Evolutionary conservation across 2,888 invertebrate species (phyloP), one percentile per base, ranked within the genome.

Genomic region (Leucania comma): DNA sequence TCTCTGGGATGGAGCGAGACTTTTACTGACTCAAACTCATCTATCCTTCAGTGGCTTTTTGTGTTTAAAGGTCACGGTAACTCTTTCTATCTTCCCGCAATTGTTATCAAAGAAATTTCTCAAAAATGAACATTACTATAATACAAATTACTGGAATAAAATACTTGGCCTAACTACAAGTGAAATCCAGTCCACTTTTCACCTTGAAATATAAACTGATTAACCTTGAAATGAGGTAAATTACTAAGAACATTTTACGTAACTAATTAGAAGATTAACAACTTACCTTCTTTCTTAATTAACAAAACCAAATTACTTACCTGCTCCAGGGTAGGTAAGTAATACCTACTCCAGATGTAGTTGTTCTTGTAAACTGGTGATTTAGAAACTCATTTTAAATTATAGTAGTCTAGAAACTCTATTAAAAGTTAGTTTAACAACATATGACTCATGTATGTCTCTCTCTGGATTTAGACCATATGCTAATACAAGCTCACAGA

Each of bases 361-460:
- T 17, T 6, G 5, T 20, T 22, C 17, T 24, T 32, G 9, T 8
- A 56, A 60, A 22, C 14, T 20, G 42, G 46, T 35, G 8, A 50
- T 66, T 57, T 57, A 67, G 42, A 20, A 46, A 57, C 3, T 51
- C 20, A 22, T 32, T 22, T 42, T 26, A 56, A 64, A 50, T 29
- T 29, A 29, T 29, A 29, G 24, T 50, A 20, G 32, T 74, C 38
- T 26, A 35, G 3, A 26, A 57, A 57, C 22, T 74, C 26, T 67
- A 75, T 75, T 74, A 57, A 57, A 72, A 75, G 57, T 74, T 74
- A 57, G 32, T 20, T 32, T 12, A 66, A 48, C n/a, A 66, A 32
- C 20, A 14, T 54, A 26, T 58, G 12, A 71, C 38, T 72, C 12
- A 69, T 69, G 38, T 26, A 14, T n/a, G 22, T 12, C 5, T 51